A percentile compares a stretch with the other conserved stretches of the same genome.
phyloP scores from a whole-genome alignment of 2,888 invertebrate genomes.

The Acrobasis repandana region DNA sequence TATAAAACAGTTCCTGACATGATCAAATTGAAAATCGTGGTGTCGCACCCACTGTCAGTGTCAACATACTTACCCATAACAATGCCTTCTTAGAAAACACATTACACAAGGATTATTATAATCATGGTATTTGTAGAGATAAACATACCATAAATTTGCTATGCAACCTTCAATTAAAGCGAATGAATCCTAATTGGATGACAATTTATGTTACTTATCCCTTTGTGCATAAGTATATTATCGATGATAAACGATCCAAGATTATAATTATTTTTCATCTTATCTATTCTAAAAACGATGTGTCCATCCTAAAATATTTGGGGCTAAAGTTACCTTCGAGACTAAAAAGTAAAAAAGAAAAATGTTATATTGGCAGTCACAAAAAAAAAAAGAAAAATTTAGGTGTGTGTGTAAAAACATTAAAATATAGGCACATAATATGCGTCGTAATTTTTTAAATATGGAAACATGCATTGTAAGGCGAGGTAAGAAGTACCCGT shows the following conservation, averaged over 20 bases:
- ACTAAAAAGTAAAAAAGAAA: too few species aligned
- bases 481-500: too few species aligned
- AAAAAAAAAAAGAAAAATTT: too few species aligned
- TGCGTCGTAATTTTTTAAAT: too few species aligned
- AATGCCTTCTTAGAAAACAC: not conserved
- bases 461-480: too few species aligned
- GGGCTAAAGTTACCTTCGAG: too few species aligned
- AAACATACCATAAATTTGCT: conserved; percentile 10
- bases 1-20: conserved; percentile 9
- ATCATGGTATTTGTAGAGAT: conserved; percentile 3
- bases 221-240: not conserved
- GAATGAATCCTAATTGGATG: conserved; percentile 3
- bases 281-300: too few species aligned
- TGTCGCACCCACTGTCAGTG: conserved; percentile 13
- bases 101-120: conserved; percentile 13
- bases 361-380: too few species aligned
- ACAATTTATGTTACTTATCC: conserved; percentile 11
- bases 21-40: conserved; percentile 12
- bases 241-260: not conserved
- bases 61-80: conserved; percentile 6
- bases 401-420: too few species aligned
- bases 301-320: too few species aligned
- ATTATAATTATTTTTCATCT: too few species aligned
- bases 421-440: too few species aligned
- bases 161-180: conserved; percentile 8